Base-by-base conservation (phyloP, 2,113 vertebrate species). In the Lophotis ruficrista region DNA sequence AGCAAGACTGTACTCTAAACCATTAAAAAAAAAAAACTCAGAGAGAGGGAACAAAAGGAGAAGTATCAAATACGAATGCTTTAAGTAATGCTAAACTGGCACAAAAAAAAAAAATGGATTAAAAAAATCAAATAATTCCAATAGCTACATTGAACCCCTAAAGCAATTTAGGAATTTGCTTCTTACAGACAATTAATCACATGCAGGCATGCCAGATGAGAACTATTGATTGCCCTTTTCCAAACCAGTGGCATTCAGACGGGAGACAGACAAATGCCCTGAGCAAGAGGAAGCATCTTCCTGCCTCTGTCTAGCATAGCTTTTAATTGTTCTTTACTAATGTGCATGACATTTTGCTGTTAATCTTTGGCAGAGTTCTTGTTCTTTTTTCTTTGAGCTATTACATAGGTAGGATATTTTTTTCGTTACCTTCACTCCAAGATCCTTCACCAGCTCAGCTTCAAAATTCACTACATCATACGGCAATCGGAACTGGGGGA, bases 211-310 rank as follows among this genome's bases (percentile, higher is more conserved):
- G 98, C 98, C 98, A 98, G 98, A 98, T 98, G 98, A 99, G 98
- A 98, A 98, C 98, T 99, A 99, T 99, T 98, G 99, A 99, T 99
- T 98, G 98, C 98, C 98, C 98, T 99, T 99, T 99, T 98, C 98
- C 97, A 98, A 97, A 98, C 97, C 98, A 97, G 98, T 98, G 98
- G 98, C 98, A 98, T 99, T 98, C 98, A 98, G 98, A 98, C 98
- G 98, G 97, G 97, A 99, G 98, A 98, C 98, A 98, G 98, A 99
- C 98, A 98, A 98, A 98, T 98, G 98, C 98, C 98, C 96, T 96
- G 88, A 98, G 98, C 98, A 94, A 98, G 90, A 97, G 92, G 94
- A 97, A 97, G 96, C 97, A 97, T 97, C 97, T 97, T 97, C 97
- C 96, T 96, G 97, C 97, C 90, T 97, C 97, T 97, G 97, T 97